phyloP scores from a whole-genome alignment of 2,888 invertebrate species.

The Asteroscopus sphinx region DNA sequence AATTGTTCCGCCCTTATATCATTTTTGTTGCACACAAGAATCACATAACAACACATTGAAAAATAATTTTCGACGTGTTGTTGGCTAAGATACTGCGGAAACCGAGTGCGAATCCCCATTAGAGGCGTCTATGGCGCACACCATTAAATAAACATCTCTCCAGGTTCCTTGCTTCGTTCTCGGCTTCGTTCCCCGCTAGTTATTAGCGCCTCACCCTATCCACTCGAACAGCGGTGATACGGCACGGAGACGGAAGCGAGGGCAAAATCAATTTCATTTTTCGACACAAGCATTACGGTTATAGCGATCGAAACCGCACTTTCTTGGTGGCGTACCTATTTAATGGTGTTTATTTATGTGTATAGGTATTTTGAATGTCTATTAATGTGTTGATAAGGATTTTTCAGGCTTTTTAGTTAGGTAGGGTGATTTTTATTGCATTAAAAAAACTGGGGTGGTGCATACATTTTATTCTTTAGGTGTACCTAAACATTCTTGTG shows the following conservation, averaged over 20 bases:
- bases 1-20: slow-evolving; percentile 57
- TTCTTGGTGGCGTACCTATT: slow-evolving; percentile 53
- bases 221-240: slow-evolving; percentile 86
- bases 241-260: slow-evolving; percentile 86
- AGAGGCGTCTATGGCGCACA: slow-evolving; percentile 83
- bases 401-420: slow-evolving; percentile 19
- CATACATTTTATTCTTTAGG: slow-evolving; percentile 6
- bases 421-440: slow-evolving; percentile 24
- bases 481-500: slow-evolving; percentile 1
- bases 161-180: too few species aligned
- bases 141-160: slow-evolving; percentile 89
- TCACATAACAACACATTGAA: slow-evolving; percentile 61
- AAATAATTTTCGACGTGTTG: slow-evolving; percentile 65
- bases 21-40: slow-evolving; percentile 60
- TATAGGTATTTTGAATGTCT: slow-evolving; percentile 45
- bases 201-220: slow-evolving; percentile 86
- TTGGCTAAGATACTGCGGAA: slow-evolving; percentile 55
- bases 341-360: slow-evolving; percentile 58
- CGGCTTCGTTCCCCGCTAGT: slow-evolving; percentile 76
- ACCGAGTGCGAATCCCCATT: slow-evolving; percentile 77
- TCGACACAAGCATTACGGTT: slow-evolving; percentile 87
- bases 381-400: slow-evolving; percentile 46
- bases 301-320: slow-evolving; percentile 77
- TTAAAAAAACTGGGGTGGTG: not conserved
- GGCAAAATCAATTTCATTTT: slow-evolving; percentile 89